Percentiles rank a stretch among this genome's conserved stretches.
These are phyloP conservation scores for Hemistola chrysoprasaria DNA, from an alignment of 2,888 invertebrate species.

Conservation along the genomic window DNA sequence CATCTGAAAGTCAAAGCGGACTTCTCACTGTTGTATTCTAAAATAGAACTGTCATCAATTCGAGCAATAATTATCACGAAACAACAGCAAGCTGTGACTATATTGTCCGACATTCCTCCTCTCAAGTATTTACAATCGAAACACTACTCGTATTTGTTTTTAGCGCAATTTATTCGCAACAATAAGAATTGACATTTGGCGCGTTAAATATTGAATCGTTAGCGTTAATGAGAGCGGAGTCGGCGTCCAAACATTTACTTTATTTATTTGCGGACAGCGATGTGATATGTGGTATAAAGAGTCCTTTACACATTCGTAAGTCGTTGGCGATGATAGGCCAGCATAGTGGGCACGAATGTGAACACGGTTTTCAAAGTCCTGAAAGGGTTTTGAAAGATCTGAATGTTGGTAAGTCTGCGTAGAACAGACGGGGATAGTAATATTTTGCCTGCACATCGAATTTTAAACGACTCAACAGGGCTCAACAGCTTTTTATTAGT, in stretches of 20 bases:
- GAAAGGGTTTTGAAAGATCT: too few relatives aligned
- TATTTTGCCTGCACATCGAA: too few relatives aligned
- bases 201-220: conserved; percentile 50
- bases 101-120: conserved; percentile 26
- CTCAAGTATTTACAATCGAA: conserved; percentile 31
- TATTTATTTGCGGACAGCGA: conserved; percentile 32
- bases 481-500: too few relatives aligned
- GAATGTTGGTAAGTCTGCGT: too few relatives aligned
- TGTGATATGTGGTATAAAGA: conserved; percentile 19
- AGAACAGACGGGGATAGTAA: too few relatives aligned
- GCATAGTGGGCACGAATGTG: too few relatives aligned
- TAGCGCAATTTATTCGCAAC: conserved; percentile 41
- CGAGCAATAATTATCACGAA: conserved; percentile 22
- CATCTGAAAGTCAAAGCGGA: too few relatives aligned
- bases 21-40: conserved; percentile 19
- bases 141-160: conserved; percentile 36
- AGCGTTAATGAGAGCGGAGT: conserved; percentile 36
- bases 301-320: not conserved
- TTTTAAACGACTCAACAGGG: too few relatives aligned
- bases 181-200: conserved; percentile 37
- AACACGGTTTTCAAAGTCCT: too few relatives aligned
- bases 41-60: conserved; percentile 27
- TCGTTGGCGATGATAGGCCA: conserved; percentile 3
- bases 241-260: conserved; percentile 47
- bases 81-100: conserved; percentile 23